Evolutionary conservation across 23 tunicate genomes (phyloP).

Genomic region (Botrylloides violaceus): DNA sequence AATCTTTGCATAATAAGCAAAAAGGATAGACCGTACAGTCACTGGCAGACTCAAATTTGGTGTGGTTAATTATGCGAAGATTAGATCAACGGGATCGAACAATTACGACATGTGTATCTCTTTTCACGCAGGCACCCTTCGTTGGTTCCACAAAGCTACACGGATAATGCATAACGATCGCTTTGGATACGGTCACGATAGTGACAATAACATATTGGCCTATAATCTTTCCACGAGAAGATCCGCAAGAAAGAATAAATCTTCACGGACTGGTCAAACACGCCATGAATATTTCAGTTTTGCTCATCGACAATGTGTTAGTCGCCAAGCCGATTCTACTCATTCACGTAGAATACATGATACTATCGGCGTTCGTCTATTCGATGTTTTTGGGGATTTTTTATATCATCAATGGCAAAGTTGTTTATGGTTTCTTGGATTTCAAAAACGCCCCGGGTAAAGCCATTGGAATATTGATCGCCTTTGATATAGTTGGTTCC

Average conservation of each 20-base stretch:
- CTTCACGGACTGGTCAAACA: background rate
- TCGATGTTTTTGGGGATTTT: background rate
- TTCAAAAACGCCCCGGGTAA: background rate
- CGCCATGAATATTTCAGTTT: background rate
- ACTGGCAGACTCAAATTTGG: too few relatives aligned
- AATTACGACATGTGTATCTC: too few relatives aligned
- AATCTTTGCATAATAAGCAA: too few relatives aligned
- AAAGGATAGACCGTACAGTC: too few relatives aligned
- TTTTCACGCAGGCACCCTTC: too few relatives aligned
- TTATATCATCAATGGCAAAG: background rate
- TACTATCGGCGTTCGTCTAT: background rate
- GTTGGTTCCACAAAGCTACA: background rate
- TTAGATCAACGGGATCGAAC: too few relatives aligned
- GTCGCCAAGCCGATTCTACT: slow-evolving; percentile 1
- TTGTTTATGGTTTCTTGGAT: background rate
- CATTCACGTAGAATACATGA: background rate
- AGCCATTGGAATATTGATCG: background rate
- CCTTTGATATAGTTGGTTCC: slow-evolving; percentile 1
- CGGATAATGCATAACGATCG: background rate
- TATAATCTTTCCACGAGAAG: background rate
- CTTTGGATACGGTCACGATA: background rate
- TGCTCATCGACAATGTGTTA: background rate
- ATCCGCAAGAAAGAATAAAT: background rate
- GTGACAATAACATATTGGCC: slow-evolving; percentile 1
- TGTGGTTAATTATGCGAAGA: too few relatives aligned